Evolutionary conservation across 2,797 vertebrate genomes (phyloP).

Genomic region (Bryconaethiops microstoma): DNA sequence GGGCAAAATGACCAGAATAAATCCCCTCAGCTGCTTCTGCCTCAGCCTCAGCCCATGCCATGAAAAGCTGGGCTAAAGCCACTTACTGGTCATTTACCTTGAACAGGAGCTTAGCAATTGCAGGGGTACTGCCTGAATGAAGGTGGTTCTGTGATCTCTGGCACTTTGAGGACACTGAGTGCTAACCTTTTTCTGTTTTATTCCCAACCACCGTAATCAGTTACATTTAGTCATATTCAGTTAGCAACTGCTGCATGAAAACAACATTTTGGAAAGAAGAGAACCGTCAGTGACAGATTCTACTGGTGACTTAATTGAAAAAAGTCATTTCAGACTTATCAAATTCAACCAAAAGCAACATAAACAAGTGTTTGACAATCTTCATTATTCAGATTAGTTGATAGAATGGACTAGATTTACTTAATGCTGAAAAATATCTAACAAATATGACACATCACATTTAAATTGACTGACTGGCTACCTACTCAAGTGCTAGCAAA

Average conservation of each 20-base stretch:
- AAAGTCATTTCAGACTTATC: background rate
- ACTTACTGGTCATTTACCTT: slow-evolving; percentile 67
- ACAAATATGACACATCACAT: too few species aligned
- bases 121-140: slow-evolving; percentile 29
- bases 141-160: slow-evolving; percentile 28
- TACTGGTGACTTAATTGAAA: too few species aligned
- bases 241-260: background rate
- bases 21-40: slow-evolving; percentile 53
- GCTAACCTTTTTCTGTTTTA: background rate
- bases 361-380: background rate
- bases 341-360: background rate
- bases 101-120: slow-evolving; percentile 50
- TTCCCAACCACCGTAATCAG: too few species aligned
- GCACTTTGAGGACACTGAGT: background rate
- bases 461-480: too few species aligned
- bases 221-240: background rate
- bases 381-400: too few species aligned
- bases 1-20: slow-evolving; percentile 54
- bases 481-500: too few species aligned
- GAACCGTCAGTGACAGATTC: background rate
- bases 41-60: slow-evolving; percentile 59
- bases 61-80: slow-evolving; percentile 71
- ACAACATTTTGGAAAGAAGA: background rate
- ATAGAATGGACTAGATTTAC: too few species aligned
- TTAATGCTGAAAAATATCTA: too few species aligned